Base-by-base conservation (phyloP, 2,113 vertebrate genomes). In the Erythrocercus mccallii region DNA sequence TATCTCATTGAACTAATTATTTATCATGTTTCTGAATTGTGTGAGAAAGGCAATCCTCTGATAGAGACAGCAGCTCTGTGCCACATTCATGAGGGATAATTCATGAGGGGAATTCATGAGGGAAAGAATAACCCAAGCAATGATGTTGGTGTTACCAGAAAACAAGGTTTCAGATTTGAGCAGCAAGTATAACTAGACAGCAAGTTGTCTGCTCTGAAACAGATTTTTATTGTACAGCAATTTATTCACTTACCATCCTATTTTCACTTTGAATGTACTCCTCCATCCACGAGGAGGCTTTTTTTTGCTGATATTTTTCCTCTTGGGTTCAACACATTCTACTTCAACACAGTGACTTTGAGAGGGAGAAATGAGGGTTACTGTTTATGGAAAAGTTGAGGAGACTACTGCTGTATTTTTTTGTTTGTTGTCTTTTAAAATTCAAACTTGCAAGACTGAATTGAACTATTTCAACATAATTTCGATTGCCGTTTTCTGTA, bases 1-100 rank as follows among this genome's bases (percentile, higher is more conserved):
- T 96, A 97, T 95, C 97, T 97, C 86, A 81, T 51, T 87, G 80
- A 91, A 91, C 90, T 92, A 71, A 94, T 97, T 96, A 72, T 96
- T 98, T 94, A 95, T 94, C 33, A 20, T 86, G 68, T 97, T 97
- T 96, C 73, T 86, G 69, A 97, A 92, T 69, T 91, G 79, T 80
- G 91, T 94, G 86, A 96, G 95, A 96, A 92, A 88, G 86, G 68
- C 37, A 82, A 24, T 94, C 51, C n/a, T 76, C 80, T 94, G 96
- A 95, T 69, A 92, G 91, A 92, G 86, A 79, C 44, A 72, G 73
- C 40, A 94, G 51, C 30, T 89, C 91, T 81, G 51, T 96, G 82
- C 60, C 58, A 76, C 42, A 15, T 71, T 92, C 44, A n/a, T 37
- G 57, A 58, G 23, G n/a, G 57, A 25, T 58, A 58, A 58, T 58